These are phyloP conservation scores for Xiphophorus maculatus DNA, from an alignment of 2,113 vertebrate species.

Conservation along the genomic window DNA sequence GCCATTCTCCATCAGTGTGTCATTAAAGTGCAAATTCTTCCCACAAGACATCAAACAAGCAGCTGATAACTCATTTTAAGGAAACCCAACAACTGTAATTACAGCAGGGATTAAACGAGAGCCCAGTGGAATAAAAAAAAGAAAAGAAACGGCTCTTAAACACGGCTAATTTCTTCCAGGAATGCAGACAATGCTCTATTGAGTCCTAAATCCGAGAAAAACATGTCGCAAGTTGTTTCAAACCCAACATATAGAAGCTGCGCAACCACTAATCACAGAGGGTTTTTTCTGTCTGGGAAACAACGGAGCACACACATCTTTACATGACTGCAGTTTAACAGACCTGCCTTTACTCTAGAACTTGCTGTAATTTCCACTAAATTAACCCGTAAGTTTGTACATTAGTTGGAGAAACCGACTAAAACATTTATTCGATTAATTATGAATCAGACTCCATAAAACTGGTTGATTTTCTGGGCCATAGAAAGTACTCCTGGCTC, in stretches of 20 bases:
- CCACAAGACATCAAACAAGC: constrained; percentile 14
- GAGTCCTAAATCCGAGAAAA: constrained; percentile 29
- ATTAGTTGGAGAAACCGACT: background rate
- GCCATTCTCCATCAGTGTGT: constrained; percentile 3
- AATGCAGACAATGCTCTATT: constrained; percentile 55
- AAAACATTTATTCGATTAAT: no score
- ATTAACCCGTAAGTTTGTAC: background rate
- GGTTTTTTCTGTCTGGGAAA: constrained; percentile 3
- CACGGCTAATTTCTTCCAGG: constrained; percentile 48
- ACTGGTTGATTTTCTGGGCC: no score
- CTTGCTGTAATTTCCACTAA: background rate
- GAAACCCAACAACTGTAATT: constrained; percentile 54
- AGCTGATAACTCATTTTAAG: constrained; percentile 28
- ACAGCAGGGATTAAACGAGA: constrained; percentile 32
- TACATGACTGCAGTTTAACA: background rate
- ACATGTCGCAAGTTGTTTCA: constrained; percentile 40
- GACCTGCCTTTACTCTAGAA: background rate
- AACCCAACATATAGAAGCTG: constrained; percentile 35
- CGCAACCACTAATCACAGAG: constrained; percentile 34
- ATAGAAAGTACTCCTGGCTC: no score
- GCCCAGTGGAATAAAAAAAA: constrained; percentile 14
- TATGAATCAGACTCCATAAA: no score
- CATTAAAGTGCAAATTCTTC: constrained; percentile 21
- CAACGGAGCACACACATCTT: background rate
- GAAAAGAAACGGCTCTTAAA: constrained; percentile 36